Evolutionary conservation across 2,888 invertebrate species (phyloP).

Genomic region (Ennomos fuscantarius): DNA sequence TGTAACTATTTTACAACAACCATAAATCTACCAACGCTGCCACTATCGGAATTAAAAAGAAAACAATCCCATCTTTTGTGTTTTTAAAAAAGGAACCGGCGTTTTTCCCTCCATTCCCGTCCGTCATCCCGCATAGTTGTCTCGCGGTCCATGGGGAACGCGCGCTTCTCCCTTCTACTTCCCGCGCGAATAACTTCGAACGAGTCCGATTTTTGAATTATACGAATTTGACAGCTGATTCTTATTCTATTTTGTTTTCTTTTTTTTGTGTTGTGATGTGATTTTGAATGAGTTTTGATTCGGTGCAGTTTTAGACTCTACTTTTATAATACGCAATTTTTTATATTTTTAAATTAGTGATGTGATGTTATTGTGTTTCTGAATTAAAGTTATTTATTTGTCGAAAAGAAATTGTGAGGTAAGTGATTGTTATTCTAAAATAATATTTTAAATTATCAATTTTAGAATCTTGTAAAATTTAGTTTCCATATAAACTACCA

Average conservation of each 20-base stretch:
- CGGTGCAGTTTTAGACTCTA: not conserved
- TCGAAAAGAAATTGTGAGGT: conserved; percentile 48
- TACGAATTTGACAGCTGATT: conserved; percentile 11
- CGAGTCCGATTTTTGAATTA: conserved; percentile 30
- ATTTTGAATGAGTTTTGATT: not conserved
- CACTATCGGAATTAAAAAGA: conserved; percentile 43
- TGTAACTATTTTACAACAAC: conserved; percentile 37
- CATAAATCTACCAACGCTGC: conserved; percentile 36
- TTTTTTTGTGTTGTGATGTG: conserved; percentile 1
- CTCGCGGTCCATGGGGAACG: conserved; percentile 62
- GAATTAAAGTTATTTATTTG: conserved; percentile 35
- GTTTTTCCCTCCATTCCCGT: conserved; percentile 34
- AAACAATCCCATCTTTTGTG: conserved; percentile 26
- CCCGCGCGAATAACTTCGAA: conserved; percentile 45
- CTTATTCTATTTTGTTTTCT: conserved; percentile 7
- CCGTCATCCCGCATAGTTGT: conserved; percentile 58
- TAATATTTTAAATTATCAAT: not conserved
- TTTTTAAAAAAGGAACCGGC: conserved; percentile 17
- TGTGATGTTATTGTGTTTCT: conserved; percentile 37
- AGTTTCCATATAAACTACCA: too few relatives aligned
- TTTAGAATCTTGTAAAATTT: too few relatives aligned
- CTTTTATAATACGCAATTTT: not conserved
- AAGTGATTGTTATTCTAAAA: conserved; percentile 25
- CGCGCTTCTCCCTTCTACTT: conserved; percentile 52
- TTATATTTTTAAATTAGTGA: conserved; percentile 28